phyloP scores from a whole-genome alignment of 1,140 invertebrate species.

The Micrasema minimum region DNA sequence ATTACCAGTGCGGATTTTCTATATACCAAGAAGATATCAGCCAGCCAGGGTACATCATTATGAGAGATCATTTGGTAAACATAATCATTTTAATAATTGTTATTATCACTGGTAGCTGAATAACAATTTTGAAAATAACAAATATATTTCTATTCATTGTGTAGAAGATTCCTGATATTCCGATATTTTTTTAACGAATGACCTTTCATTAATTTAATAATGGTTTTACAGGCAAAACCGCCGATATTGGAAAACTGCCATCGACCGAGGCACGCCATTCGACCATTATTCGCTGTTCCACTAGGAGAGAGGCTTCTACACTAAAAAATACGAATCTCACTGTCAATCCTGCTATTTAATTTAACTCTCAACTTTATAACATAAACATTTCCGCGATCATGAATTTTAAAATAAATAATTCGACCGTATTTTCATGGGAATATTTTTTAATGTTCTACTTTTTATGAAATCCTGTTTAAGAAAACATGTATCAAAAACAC shows the following conservation, averaged over 20 bases:
- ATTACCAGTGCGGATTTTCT: slow-evolving; percentile 42
- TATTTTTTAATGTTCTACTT: neutral
- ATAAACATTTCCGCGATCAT: neutral
- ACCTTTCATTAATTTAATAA: neutral
- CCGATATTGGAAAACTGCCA: slow-evolving; percentile 28
- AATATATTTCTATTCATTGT: neutral
- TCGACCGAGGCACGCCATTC: slow-evolving; percentile 30
- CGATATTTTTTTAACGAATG: neutral
- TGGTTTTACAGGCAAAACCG: slow-evolving; percentile 34
- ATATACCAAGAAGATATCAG: slow-evolving; percentile 45
- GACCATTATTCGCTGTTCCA: slow-evolving; percentile 31
- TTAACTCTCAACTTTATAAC: neutral
- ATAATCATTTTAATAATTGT: slow-evolving; percentile 8
- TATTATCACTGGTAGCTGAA: too few relatives aligned
- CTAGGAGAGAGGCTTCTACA: slow-evolving; percentile 41
- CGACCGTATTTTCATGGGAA: neutral
- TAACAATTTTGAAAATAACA: too few relatives aligned
- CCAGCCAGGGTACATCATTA: slow-evolving; percentile 43
- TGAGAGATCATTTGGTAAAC: slow-evolving; percentile 43
- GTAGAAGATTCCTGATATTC: neutral
- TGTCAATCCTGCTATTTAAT: too few relatives aligned
- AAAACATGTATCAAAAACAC: neutral
- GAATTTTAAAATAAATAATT: neutral
- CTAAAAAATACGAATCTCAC: neutral
- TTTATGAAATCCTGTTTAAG: neutral